Base-by-base conservation (phyloP, 2,888 invertebrate species). In the Ommatoiulus sabulosus region DNA sequence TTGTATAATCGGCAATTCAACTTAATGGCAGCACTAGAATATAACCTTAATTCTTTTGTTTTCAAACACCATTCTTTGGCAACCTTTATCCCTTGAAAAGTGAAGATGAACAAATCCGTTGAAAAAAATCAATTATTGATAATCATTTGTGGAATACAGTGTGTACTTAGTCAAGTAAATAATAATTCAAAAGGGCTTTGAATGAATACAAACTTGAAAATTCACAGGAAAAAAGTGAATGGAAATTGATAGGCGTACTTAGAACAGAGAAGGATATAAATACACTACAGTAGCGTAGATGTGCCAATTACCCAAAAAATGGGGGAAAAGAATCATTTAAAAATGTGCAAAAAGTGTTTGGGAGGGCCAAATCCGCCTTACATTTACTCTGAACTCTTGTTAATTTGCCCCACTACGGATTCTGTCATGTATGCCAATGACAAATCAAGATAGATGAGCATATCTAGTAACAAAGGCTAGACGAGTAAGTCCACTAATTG, bases 371-470 rank as follows among this genome's bases (percentile, higher is more conserved):
- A 86, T 46, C 46, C 86, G 48, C 86, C 20, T 86, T 44, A 48
- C 86, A 86, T 86, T 48, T 86, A 86, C 48, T 86, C 24, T 35
- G 80, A 80, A 80, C 80, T 80, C 80, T 80, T 80, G 80, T 80
- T 80, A 80, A 80, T 80, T 80, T 80, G 35, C 80, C 80, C 80
- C 80, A 80, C 80, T 80, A 35, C 24, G 80, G 35, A 35, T 80
- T 35, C 35, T 80, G 80, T 80, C 80, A 80, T 80, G 80, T 46
- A 24, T 86, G 86, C 48, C 86, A 86, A 86, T 44, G 86, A 46
- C 48, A 86, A 86, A 86, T 86, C 46, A 86, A 86, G 86, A 86
- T 86, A 86, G 86, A 86, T 86, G 86, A 86, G 48, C 80, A 80
- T 80, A 80, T 80, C 80, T 35, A 80, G 52, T 80, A 80, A 80